These are phyloP conservation scores for Brachionus manjavacas DNA, from an alignment of 1,140 invertebrate species.

Conservation along the genomic window DNA sequence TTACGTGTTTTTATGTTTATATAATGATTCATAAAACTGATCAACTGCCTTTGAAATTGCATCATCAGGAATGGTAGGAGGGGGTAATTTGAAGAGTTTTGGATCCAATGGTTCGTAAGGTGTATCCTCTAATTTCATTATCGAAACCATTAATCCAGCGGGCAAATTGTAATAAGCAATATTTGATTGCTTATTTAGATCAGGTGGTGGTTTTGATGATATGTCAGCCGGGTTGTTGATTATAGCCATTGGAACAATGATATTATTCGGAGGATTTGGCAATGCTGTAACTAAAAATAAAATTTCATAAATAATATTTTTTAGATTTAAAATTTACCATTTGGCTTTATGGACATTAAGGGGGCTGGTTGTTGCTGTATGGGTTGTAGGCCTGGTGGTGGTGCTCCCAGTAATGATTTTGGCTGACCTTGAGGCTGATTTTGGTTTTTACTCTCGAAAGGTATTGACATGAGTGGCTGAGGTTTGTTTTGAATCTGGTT, in stretches of 20 bases:
- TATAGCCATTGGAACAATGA: conserved; percentile 3
- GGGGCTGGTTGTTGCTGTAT: neutral
- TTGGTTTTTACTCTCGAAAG: neutral
- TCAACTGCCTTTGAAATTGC: conserved; percentile 83
- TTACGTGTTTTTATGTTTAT: conserved; percentile 85
- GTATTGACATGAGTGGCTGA: conserved; percentile 33
- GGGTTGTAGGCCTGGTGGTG: conserved; percentile 35
- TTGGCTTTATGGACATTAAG: conserved; percentile 13
- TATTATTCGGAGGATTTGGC: conserved; percentile 42
- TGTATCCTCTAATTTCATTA: conserved; percentile 86
- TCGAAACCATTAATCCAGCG: conserved; percentile 85
- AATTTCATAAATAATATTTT: conserved; percentile 44
- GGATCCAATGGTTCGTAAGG: conserved; percentile 84
- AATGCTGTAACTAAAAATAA: neutral
- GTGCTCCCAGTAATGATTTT: conserved; percentile 3
- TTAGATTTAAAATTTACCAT: neutral
- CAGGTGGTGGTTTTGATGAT: conserved; percentile 66
- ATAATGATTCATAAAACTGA: conserved; percentile 76
- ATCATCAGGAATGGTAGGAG: conserved; percentile 85
- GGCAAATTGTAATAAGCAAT: conserved; percentile 93
- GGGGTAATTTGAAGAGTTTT: conserved; percentile 78
- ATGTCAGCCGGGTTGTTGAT: conserved; percentile 49
- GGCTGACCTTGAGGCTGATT: neutral
- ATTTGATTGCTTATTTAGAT: neutral
- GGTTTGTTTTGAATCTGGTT: conserved; percentile 45